Evolutionary conservation across 2,797 vertebrate genomes (phyloP).

Genomic region (Manis javanica): DNA sequence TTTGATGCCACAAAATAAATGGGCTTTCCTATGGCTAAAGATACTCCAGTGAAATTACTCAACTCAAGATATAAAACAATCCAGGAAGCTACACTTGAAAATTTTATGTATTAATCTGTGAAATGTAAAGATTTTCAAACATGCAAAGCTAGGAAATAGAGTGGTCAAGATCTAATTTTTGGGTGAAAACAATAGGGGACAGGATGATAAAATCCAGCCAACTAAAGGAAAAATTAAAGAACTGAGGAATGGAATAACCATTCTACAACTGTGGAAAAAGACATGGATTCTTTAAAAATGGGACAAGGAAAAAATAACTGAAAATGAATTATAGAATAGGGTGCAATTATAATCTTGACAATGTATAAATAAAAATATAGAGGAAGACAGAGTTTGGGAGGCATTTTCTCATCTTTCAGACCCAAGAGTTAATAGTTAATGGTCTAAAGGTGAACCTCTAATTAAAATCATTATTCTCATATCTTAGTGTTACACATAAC

Average conservation of each 20-base stretch:
- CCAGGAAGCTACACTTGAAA: background rate
- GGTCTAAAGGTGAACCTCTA: background rate
- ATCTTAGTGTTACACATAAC: background rate
- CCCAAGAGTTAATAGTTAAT: background rate
- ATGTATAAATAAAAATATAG: background rate
- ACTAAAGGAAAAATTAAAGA: background rate
- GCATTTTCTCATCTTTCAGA: background rate
- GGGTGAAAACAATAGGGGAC: background rate
- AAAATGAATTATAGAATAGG: background rate
- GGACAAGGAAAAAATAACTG: background rate
- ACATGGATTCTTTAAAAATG: background rate
- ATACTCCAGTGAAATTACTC: background rate
- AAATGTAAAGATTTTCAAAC: background rate
- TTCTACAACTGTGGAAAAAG: background rate
- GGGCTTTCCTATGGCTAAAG: background rate
- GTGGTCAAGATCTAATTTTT: background rate
- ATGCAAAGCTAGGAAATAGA: background rate
- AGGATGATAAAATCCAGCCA: background rate
- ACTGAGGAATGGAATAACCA: background rate
- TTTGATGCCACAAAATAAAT: background rate
- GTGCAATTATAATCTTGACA: background rate
- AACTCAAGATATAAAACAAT: background rate
- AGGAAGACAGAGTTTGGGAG: background rate
- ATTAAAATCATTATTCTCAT: conserved; percentile 12
- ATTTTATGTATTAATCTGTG: background rate